Base-by-base conservation (phyloP, 1,140 invertebrate species). In the Calosoma granatense region DNA sequence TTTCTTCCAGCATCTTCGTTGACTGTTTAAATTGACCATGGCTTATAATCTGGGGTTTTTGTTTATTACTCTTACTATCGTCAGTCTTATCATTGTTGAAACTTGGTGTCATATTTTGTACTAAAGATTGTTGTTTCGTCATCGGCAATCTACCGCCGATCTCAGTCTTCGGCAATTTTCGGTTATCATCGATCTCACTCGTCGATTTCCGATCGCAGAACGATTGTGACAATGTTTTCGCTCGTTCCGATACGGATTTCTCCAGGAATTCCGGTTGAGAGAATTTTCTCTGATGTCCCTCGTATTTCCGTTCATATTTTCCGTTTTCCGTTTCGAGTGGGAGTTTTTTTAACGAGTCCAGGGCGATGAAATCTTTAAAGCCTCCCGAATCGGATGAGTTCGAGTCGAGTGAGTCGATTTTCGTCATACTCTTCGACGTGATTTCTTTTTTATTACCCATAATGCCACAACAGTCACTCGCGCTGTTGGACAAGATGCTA, bases 371-470 rank as follows among this genome's bases (percentile, higher is more conserved):
- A 30, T 72, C 70, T 57, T 72, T 72, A 54, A 72, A 72, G 15
- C 70, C 70, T 17, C 70, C 70, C 2, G 70, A 72, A 59, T 72
- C 70, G 0, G 70, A 72, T 0, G 68, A 70, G 53, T 66, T 70
- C 1, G 70, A 72, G 56, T 72, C 70, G 9, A 68, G 22, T 2
- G 69, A 72, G 51, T 72, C 70, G 39, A 70, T 59, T 66, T 72
- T 71, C 4, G 61, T 65, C 59, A 70, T 63, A 3, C 61, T 58
- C 56, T 69, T 66, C 54, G 9, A 59, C 60, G 36, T 65, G 21
- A 70, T 53, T 55, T 70, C 68, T 54, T 70, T 69, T 55, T 67
- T 68, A 20, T 64, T 58, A 22, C 66, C 61, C 20, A 72, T 69
- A 22, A 69, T 67, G 1, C 69, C 65, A 53, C 69, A 72, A 56